These are phyloP conservation scores for Propsilocerus akamusi DNA, from an alignment of 1,140 invertebrate species.

Conservation along the genomic window DNA sequence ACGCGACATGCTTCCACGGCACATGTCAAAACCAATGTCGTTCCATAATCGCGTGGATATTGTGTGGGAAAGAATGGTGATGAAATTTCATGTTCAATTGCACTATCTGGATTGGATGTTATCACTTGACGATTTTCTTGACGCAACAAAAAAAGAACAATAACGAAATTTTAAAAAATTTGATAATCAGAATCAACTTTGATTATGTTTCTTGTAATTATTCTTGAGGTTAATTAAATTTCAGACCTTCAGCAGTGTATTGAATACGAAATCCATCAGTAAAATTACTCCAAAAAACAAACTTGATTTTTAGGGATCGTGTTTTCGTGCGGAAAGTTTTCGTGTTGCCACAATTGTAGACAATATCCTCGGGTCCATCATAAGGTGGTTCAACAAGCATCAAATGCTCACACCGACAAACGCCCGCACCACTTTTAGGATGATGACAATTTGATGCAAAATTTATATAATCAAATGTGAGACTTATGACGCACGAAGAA, in stretches of 20 bases:
- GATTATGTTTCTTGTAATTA: slow-evolving; percentile 1
- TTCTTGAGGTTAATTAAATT: slow-evolving; percentile 5
- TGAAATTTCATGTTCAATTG: slow-evolving; percentile 24
- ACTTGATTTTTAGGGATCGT: slow-evolving; percentile 34
- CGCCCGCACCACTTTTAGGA: slow-evolving; percentile 11
- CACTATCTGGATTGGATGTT: slow-evolving; percentile 26
- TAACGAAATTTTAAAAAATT: not conserved
- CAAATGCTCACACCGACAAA: slow-evolving; percentile 42
- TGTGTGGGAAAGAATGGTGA: slow-evolving; percentile 50
- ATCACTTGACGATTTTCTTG: slow-evolving; percentile 41
- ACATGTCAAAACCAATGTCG: slow-evolving; percentile 45
- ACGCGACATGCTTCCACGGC: slow-evolving; percentile 32
- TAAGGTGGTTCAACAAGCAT: slow-evolving; percentile 49
- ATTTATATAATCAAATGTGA: slow-evolving; percentile 34
- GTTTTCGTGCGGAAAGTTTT: slow-evolving; percentile 40
- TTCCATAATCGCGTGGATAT: slow-evolving; percentile 46
- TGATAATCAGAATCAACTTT: slow-evolving; percentile 2
- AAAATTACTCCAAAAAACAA: slow-evolving; percentile 39
- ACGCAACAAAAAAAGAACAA: slow-evolving; percentile 8
- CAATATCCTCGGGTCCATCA: slow-evolving; percentile 34
- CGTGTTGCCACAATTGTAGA: slow-evolving; percentile 39
- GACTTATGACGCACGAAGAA: slow-evolving; percentile 43
- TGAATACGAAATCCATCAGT: slow-evolving; percentile 44
- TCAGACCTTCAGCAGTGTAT: slow-evolving; percentile 44
- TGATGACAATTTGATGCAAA: slow-evolving; percentile 23